Conservation (phyloP, 2,113 vertebrate genomes). For the Pipra filicauda region DNA sequence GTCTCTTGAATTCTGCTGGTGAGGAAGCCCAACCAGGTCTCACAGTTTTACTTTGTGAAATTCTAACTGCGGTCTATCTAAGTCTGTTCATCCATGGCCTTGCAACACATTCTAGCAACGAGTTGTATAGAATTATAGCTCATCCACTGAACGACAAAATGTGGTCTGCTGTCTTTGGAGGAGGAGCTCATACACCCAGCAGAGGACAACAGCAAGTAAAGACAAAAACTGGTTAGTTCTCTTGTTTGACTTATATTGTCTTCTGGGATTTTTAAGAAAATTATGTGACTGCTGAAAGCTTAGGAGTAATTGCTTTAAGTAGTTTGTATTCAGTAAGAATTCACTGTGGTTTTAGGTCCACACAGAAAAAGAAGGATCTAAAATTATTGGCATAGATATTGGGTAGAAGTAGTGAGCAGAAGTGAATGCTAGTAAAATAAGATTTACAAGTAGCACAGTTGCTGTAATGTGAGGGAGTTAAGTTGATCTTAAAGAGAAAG, state of each 20-base stretch:
- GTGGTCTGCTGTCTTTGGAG: slow-evolving; percentile 93
- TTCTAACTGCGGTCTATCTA: slow-evolving; percentile 92
- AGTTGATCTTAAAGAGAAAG: neutral
- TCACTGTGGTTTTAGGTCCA: neutral
- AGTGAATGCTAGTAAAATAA: neutral
- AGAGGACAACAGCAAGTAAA: slow-evolving; percentile 73
- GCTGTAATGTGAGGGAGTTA: neutral
- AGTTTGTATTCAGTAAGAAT: neutral
- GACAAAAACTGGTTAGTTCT: slow-evolving; percentile 78
- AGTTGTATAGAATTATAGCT: slow-evolving; percentile 89
- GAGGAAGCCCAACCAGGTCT: slow-evolving; percentile 92
- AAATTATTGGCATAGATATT: neutral
- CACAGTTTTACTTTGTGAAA: slow-evolving; percentile 91
- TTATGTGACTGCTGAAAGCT: neutral
- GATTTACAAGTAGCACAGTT: neutral
- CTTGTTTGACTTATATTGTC: neutral
- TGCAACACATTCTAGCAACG: slow-evolving; percentile 93
- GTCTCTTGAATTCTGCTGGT: slow-evolving; percentile 85
- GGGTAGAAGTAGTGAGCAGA: neutral
- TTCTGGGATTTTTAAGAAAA: neutral
- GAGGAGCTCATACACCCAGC: slow-evolving; percentile 79
- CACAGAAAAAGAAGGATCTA: neutral
- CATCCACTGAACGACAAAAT: slow-evolving; percentile 93
- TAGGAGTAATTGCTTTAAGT: neutral
- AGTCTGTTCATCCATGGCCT: slow-evolving; percentile 95